These are phyloP conservation scores for Meloidogyne hapla DNA, from an alignment of 1,140 invertebrate species.

Conservation along the genomic window DNA sequence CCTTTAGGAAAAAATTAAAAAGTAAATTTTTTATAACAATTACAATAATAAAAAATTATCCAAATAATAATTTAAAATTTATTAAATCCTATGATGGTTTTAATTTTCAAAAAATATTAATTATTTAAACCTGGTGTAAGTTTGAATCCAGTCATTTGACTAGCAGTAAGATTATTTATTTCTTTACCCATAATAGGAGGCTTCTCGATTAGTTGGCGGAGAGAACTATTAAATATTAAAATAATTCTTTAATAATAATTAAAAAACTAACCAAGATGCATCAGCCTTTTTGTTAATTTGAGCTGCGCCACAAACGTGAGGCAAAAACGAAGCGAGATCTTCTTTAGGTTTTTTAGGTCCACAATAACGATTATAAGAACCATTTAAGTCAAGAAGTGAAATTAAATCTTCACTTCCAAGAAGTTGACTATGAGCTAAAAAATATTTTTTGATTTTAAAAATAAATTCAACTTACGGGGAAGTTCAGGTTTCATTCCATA, in stretches of 20 bases:
- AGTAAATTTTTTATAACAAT: slow-evolving; percentile 42
- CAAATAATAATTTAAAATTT: too few relatives aligned
- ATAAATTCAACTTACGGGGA: slow-evolving; percentile 38
- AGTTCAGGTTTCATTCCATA: slow-evolving; percentile 48
- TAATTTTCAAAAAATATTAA: slow-evolving; percentile 72
- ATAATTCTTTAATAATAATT: slow-evolving; percentile 31
- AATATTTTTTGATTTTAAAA: not conserved
- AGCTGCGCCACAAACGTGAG: slow-evolving; percentile 52
- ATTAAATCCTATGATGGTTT: too few relatives aligned
- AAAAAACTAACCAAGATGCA: slow-evolving; percentile 22
- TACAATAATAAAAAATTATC: too few relatives aligned
- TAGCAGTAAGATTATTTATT: slow-evolving; percentile 79
- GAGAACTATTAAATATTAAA: slow-evolving; percentile 50
- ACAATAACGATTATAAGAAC: slow-evolving; percentile 54
- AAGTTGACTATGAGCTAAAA: slow-evolving; percentile 42
- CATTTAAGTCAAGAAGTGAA: slow-evolving; percentile 47
- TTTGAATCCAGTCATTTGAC: slow-evolving; percentile 86
- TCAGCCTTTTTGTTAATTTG: slow-evolving; percentile 45
- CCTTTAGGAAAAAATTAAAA: slow-evolving; percentile 56
- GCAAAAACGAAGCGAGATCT: slow-evolving; percentile 54
- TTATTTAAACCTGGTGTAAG: slow-evolving; percentile 78
- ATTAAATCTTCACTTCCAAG: slow-evolving; percentile 56
- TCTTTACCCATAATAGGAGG: slow-evolving; percentile 94
- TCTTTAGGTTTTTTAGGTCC: slow-evolving; percentile 54
- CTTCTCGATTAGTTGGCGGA: slow-evolving; percentile 91